phyloP scores from a whole-genome alignment of 2,888 invertebrate species.

The Catocala fraxini region DNA sequence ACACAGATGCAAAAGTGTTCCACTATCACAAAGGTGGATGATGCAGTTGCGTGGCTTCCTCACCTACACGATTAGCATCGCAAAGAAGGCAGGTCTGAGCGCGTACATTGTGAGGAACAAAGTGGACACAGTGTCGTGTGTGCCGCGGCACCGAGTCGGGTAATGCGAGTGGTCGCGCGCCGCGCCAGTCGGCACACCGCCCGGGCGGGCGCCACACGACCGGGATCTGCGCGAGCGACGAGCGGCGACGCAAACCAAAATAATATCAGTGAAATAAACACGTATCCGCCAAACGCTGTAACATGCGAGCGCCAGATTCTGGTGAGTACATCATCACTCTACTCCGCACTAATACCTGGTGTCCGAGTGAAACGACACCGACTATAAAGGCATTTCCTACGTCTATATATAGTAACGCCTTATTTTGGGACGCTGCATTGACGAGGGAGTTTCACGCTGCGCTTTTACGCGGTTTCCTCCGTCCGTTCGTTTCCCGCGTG shows the following conservation, averaged over 20 bases:
- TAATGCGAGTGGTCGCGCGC: slow-evolving; percentile 48
- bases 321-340: slow-evolving; percentile 68
- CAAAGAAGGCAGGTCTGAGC: slow-evolving; percentile 22
- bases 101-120: slow-evolving; percentile 14
- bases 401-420: slow-evolving; percentile 72
- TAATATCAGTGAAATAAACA: slow-evolving; percentile 81
- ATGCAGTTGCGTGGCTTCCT: slow-evolving; percentile 39
- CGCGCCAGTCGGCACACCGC: slow-evolving; percentile 85
- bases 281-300: slow-evolving; percentile 72
- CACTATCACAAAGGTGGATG: slow-evolving; percentile 23
- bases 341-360: slow-evolving; percentile 27
- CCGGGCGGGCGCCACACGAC: slow-evolving; percentile 88
- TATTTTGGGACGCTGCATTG: slow-evolving; percentile 79
- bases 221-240: slow-evolving; percentile 84
- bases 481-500: slow-evolving; percentile 54
- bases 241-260: slow-evolving; percentile 73
- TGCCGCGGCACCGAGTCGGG: slow-evolving; percentile 37
- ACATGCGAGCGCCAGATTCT: slow-evolving; percentile 83
- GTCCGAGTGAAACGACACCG: slow-evolving; percentile 25
- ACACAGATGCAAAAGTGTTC: slow-evolving; percentile 24
- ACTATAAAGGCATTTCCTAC: slow-evolving; percentile 47
- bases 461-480: slow-evolving; percentile 61
- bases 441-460: slow-evolving; percentile 66
- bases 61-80: slow-evolving; percentile 22
- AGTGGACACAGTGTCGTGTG: slow-evolving; percentile 44